Percentiles rank a stretch among this genome's conserved stretches.
phyloP scores from a whole-genome alignment of 2,888 invertebrate species.

The Dicranocentrus wangi region DNA sequence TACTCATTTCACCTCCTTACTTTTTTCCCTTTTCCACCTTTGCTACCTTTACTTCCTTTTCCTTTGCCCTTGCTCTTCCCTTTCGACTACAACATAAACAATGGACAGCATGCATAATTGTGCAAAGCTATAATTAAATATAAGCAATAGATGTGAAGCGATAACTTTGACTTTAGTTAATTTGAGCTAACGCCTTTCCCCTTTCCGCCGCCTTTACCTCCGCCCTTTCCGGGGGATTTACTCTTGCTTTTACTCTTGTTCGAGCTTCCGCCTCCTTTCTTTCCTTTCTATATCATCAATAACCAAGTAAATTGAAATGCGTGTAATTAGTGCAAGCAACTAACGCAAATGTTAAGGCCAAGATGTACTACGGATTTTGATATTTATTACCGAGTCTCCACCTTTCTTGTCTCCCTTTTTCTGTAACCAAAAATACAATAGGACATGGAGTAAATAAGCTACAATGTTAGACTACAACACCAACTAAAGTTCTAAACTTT shows the following conservation, averaged over 20 bases:
- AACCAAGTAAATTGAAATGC: too few species aligned
- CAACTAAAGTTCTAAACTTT: too few species aligned
- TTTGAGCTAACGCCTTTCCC: not conserved
- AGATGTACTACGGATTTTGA: too few species aligned
- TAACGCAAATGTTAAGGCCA: too few species aligned
- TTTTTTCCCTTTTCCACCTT: slow-evolving; percentile 22
- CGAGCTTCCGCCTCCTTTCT: slow-evolving; percentile 15
- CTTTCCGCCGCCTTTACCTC: not conserved
- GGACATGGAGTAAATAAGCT: not conserved
- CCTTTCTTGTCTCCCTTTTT: not conserved
- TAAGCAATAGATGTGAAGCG: too few species aligned
- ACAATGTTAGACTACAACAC: not conserved
- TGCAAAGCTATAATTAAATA: not conserved
- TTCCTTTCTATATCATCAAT: slow-evolving; percentile 18
- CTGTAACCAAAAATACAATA: not conserved
- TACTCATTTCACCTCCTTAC: too few species aligned
- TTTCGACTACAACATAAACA: slow-evolving; percentile 5
- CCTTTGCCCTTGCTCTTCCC: slow-evolving; percentile 2
- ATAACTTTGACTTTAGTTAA: too few species aligned
- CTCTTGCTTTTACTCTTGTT: slow-evolving; percentile 22
- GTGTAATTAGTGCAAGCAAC: too few species aligned
- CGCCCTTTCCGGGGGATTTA: slow-evolving; percentile 22
- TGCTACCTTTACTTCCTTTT: slow-evolving; percentile 24
- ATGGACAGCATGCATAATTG: not conserved
- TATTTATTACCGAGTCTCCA: too few species aligned